Conservation (phyloP, 2,888 invertebrate species). For the Coelinius sp. region DNA sequence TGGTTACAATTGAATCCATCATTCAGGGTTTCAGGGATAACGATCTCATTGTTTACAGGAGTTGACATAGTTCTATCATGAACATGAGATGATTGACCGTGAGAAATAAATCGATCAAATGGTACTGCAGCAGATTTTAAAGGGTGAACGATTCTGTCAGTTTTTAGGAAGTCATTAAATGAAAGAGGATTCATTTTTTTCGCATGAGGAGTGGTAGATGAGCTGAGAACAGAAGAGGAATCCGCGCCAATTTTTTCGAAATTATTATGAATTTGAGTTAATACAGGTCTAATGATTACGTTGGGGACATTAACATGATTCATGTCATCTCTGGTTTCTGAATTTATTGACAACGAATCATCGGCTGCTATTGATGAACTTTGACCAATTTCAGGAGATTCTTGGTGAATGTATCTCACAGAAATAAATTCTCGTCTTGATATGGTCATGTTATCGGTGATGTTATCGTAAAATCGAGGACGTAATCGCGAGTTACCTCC, state of each 20-base stretch:
- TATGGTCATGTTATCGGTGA: background rate
- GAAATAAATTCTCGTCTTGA: background rate
- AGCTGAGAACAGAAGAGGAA: too few relatives aligned
- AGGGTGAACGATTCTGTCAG: too few relatives aligned
- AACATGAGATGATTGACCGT: too few relatives aligned
- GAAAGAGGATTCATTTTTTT: too few relatives aligned
- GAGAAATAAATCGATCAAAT: too few relatives aligned
- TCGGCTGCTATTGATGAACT: background rate
- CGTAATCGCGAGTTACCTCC: background rate
- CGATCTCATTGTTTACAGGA: background rate
- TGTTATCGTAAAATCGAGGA: background rate
- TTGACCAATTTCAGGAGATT: background rate
- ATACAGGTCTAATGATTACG: background rate
- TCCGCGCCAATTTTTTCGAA: too few relatives aligned
- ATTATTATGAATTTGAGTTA: too few relatives aligned
- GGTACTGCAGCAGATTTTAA: too few relatives aligned
- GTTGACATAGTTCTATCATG: background rate
- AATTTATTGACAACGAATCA: background rate
- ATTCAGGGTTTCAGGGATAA: background rate
- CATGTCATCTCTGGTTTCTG: background rate
- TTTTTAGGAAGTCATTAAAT: too few relatives aligned
- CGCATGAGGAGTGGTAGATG: too few relatives aligned
- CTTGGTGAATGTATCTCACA: background rate
- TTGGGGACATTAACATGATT: background rate
- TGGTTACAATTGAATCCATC: background rate